Evolutionary conservation across 2,888 invertebrate genomes (phyloP).

Genomic region (Rosalia funebris): DNA sequence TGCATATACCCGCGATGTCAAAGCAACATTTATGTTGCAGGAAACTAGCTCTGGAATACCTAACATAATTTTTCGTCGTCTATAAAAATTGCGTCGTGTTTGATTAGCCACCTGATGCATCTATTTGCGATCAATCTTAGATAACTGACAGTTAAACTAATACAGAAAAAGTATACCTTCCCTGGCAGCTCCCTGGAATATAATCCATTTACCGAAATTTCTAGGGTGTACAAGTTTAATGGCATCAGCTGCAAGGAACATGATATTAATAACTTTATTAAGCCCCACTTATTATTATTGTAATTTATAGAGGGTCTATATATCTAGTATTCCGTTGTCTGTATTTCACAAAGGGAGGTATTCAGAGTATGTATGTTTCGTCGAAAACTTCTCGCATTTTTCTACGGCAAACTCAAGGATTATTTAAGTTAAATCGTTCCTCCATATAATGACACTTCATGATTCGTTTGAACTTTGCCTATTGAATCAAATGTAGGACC

Average conservation of each 20-base stretch:
- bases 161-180: neutral
- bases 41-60: too few species aligned
- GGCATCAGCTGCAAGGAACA: neutral
- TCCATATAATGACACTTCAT: too few species aligned
- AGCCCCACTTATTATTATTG: neutral
- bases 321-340: too few species aligned
- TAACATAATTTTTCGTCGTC: neutral
- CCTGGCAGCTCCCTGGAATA: neutral
- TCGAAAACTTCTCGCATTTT: too few species aligned
- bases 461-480: too few species aligned
- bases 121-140: neutral
- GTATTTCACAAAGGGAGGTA: too few species aligned
- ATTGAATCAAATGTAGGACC: too few species aligned
- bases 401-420: too few species aligned
- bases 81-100: neutral
- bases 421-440: too few species aligned
- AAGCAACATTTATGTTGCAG: neutral
- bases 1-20: neutral
- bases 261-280: neutral
- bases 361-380: too few species aligned
- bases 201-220: neutral
- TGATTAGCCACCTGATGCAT: conserved; percentile 1
- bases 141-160: conserved; percentile 1
- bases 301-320: neutral
- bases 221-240: neutral